These are phyloP conservation scores for Morus bassanus DNA, from an alignment of 2,797 vertebrate genomes.

Conservation along the genomic window DNA sequence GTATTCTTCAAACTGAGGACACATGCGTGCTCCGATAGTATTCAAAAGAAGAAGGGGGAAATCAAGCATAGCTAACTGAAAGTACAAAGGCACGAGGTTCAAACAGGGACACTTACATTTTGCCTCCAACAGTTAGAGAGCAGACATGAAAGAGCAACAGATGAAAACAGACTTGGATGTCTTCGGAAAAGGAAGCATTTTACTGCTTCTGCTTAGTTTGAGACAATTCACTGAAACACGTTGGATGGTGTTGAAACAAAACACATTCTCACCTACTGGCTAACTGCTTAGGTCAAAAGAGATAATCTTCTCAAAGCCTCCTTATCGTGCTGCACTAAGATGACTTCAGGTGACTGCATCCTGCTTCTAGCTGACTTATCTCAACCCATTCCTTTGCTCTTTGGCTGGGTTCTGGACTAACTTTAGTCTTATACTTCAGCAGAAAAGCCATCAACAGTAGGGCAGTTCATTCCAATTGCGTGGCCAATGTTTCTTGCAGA, in stretches of 20 bases:
- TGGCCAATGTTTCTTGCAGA: neutral
- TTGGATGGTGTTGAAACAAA: neutral
- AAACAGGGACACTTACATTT: too few relatives aligned
- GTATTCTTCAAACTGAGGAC: too few relatives aligned
- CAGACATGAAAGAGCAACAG: neutral
- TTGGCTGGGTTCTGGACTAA: neutral
- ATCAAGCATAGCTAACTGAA: too few relatives aligned
- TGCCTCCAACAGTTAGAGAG: neutral
- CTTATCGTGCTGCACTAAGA: neutral
- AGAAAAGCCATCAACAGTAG: neutral
- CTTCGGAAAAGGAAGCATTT: neutral
- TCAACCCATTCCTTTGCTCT: neutral
- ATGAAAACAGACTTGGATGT: neutral
- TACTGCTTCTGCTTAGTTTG: neutral
- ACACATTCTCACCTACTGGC: neutral
- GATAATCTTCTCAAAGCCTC: neutral
- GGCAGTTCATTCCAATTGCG: neutral
- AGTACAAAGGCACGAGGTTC: neutral
- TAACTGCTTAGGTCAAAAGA: neutral
- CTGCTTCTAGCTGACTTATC: neutral
- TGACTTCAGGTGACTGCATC: neutral
- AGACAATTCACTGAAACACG: neutral
- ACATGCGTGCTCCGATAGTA: fast-evolving
- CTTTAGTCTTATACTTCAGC: neutral
- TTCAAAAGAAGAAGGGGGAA: too few relatives aligned